A percentile compares a stretch with the other conserved stretches of the same genome.
Evolutionary conservation across 2,797 vertebrate genomes (phyloP).

Genomic region (Platyrinchus mystaceus): DNA sequence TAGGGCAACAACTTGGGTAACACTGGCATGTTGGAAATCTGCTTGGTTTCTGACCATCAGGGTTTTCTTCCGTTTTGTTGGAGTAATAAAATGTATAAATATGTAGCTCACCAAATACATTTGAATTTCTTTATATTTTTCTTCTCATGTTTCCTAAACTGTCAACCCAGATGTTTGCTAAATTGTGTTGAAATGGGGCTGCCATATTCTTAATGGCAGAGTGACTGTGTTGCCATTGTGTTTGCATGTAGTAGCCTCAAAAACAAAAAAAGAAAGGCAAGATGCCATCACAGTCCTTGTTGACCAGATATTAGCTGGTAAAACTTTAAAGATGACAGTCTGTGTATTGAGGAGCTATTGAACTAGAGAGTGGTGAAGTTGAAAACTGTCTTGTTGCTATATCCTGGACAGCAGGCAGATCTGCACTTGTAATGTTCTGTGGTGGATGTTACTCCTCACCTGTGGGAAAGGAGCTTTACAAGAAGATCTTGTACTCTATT

Average conservation of each 20-base stretch:
- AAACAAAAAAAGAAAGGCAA: not conserved
- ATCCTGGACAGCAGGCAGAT: not conserved
- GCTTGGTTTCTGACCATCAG: not conserved
- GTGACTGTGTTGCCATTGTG: not conserved
- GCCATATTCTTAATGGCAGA: not conserved
- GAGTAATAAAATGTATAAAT: not conserved
- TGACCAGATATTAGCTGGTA: not conserved
- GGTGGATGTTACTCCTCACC: not conserved
- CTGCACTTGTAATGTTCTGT: rapidly evolving
- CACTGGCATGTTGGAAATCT: not conserved
- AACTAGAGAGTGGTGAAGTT: not conserved
- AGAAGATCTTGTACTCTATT: not conserved
- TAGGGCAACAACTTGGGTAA: not conserved
- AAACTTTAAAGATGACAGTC: not conserved
- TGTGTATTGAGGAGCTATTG: not conserved
- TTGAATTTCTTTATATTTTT: not conserved
- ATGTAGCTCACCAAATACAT: not conserved
- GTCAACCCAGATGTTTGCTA: not conserved
- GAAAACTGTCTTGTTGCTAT: not conserved
- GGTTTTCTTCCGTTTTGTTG: not conserved
- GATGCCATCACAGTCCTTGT: not conserved
- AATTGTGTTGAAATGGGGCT: not conserved
- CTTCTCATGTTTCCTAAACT: not conserved
- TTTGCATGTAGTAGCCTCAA: not conserved
- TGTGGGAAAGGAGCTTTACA: not conserved